A percentile compares a stretch with the other conserved stretches of the same genome.
Conservation (phyloP, 2,113 vertebrate species). For the Gnathonemus longibarbis region DNA sequence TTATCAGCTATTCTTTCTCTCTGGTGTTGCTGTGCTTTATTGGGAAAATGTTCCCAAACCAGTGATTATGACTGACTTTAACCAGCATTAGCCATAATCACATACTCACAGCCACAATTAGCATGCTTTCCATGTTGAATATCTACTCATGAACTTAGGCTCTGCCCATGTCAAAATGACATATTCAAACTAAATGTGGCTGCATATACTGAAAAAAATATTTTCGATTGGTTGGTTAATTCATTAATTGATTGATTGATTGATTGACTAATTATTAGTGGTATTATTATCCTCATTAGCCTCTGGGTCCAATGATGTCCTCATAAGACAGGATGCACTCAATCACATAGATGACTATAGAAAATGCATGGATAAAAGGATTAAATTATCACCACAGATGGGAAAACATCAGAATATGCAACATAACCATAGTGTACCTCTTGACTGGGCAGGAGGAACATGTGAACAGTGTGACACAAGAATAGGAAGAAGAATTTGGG, state of each 20-base stretch:
- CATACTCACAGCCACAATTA: background rate
- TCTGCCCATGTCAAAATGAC: background rate
- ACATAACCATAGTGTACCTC: background rate
- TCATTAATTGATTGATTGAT: background rate
- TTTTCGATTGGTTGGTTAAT: background rate
- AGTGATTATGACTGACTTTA: background rate
- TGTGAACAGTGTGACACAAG: background rate
- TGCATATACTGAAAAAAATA: background rate
- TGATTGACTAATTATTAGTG: background rate
- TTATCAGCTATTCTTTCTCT: background rate
- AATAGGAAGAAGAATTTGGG: background rate
- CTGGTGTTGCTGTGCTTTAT: background rate
- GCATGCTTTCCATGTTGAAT: background rate
- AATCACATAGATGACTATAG: background rate
- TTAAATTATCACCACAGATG: background rate
- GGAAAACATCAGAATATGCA: background rate
- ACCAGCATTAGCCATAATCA: background rate
- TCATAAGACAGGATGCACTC: background rate
- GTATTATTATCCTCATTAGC: no score
- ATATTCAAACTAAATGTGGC: background rate
- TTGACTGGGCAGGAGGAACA: background rate
- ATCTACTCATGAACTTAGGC: background rate
- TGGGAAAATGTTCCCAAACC: background rate
- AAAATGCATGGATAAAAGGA: background rate
- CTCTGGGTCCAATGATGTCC: background rate